phyloP scores from a whole-genome alignment of 1,140 invertebrate genomes.

The Drosophila lini region DNA sequence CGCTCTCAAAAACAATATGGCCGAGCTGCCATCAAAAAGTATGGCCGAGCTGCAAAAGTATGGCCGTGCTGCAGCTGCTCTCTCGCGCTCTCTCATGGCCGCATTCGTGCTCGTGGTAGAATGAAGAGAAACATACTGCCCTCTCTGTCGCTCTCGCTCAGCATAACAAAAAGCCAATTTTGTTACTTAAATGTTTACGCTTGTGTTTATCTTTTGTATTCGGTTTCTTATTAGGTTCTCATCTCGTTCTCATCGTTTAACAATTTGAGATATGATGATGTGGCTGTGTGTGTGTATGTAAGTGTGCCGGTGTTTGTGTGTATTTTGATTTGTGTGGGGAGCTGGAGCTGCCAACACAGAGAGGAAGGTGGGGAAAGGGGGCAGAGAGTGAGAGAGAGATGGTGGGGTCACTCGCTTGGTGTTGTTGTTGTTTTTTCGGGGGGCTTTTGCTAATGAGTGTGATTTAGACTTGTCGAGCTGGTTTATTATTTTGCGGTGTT shows the following conservation, averaged over 20 bases:
- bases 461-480: conserved; percentile 82
- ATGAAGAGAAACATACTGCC: conserved; percentile 7
- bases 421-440: conserved; percentile 39
- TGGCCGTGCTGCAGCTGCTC: conserved; percentile 10
- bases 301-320: conserved; percentile 34
- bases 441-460: conserved; percentile 81
- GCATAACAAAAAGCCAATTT: conserved; percentile 84
- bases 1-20: conserved; percentile 60
- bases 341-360: conserved; percentile 6
- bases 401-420: conserved; percentile 39
- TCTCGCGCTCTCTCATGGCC: conserved; percentile 5
- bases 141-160: conserved; percentile 29
- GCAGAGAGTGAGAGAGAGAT: conserved; percentile 39
- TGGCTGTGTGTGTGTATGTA: conserved; percentile 20
- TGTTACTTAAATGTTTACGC: conserved; percentile 84
- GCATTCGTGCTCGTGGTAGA: neutral
- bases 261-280: conserved; percentile 81
- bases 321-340: conserved; percentile 45
- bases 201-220: conserved; percentile 84
- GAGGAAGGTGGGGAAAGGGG: neutral
- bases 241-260: conserved; percentile 84
- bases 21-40: conserved; percentile 42
- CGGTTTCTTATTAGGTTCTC: conserved; percentile 84
- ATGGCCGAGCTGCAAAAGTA: conserved; percentile 8
- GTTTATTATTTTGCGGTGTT: conserved; percentile 83